Conservation (phyloP, 2,888 invertebrate species). For the Sthenelais limicola region DNA sequence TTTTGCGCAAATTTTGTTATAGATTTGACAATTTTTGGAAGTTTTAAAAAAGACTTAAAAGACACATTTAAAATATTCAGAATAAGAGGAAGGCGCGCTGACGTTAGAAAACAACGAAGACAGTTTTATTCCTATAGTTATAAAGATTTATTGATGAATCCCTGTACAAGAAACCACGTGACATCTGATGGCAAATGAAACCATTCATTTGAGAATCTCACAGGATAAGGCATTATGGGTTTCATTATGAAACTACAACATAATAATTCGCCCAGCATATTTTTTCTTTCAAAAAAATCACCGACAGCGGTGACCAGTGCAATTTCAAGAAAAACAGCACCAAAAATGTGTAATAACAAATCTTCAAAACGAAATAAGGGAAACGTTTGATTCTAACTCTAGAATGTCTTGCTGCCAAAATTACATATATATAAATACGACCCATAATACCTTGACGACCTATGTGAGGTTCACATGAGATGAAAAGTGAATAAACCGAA, state of each 20-base stretch:
- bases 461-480: constrained; percentile 24
- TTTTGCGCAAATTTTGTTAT: too few relatives aligned
- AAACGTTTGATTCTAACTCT: constrained; percentile 13
- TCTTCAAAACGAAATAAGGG: constrained; percentile 3
- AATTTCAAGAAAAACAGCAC: constrained; percentile 17
- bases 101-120: too few relatives aligned
- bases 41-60: too few relatives aligned
- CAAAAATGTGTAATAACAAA: constrained; percentile 14
- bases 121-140: too few relatives aligned
- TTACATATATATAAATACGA: background rate
- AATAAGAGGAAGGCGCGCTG: too few relatives aligned
- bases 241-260: background rate
- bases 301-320: too few relatives aligned
- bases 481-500: constrained; percentile 22
- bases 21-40: too few relatives aligned
- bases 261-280: background rate
- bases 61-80: too few relatives aligned
- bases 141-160: constrained; percentile 37
- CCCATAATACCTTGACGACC: constrained; percentile 29
- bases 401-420: constrained; percentile 20
- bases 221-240: constrained; percentile 28
- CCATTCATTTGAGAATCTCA: constrained; percentile 13
- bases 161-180: constrained; percentile 26
- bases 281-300: constrained; percentile 3
- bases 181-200: constrained; percentile 34